These are phyloP conservation scores for Barbus barbus DNA, from an alignment of 2,113 vertebrate species.

Conservation along the genomic window DNA sequence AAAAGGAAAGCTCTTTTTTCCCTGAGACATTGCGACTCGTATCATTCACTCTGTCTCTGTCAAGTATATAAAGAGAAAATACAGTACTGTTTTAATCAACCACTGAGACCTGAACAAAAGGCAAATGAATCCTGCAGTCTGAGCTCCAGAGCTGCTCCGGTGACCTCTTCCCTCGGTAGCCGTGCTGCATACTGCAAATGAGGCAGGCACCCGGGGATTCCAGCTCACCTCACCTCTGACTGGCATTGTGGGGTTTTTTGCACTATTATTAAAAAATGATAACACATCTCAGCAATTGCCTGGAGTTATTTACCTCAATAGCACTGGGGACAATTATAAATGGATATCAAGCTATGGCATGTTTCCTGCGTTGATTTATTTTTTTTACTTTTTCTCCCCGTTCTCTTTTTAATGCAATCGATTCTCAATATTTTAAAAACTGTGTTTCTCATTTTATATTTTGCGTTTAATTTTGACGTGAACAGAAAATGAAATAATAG, in stretches of 20 bases:
- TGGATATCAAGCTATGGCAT: background rate
- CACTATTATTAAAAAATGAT: conserved; percentile 32
- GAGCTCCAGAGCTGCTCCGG: conserved; percentile 19
- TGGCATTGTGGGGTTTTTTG: background rate
- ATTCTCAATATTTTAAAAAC: too few species aligned
- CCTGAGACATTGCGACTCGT: conserved; percentile 5
- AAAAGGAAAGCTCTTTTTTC: background rate
- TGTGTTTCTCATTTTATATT: too few species aligned
- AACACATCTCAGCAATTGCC: conserved; percentile 25
- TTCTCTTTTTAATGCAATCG: background rate
- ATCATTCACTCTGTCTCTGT: conserved; percentile 23
- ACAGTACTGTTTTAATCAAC: conserved; percentile 16
- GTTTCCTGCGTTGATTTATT: background rate
- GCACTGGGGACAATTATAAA: conserved; percentile 3
- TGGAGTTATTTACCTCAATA: conserved; percentile 25
- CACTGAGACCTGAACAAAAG: conserved; percentile 32
- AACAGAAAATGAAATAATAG: too few species aligned
- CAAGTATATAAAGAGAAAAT: conserved; percentile 24
- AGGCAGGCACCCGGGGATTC: conserved; percentile 3
- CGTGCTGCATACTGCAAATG: background rate
- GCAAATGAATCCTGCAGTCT: conserved; percentile 18
- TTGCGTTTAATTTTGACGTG: too few species aligned
- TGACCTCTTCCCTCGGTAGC: conserved; percentile 27
- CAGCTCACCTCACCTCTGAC: conserved; percentile 35
- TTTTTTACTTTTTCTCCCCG: background rate